phyloP scores from a whole-genome alignment of 2,888 invertebrate genomes.

The Amorpha juglandis region DNA sequence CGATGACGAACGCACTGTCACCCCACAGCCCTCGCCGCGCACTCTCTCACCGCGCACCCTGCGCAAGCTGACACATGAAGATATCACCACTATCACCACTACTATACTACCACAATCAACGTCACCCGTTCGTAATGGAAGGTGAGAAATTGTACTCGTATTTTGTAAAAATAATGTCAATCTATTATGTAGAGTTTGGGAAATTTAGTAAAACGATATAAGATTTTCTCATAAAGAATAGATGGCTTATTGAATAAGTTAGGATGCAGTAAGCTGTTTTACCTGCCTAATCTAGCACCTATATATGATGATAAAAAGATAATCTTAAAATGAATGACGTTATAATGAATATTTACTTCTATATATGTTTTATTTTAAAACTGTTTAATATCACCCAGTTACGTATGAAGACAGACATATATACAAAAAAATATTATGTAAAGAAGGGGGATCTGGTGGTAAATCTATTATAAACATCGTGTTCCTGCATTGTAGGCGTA shows the following conservation, averaged over 20 bases:
- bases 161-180: neutral
- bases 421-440: slow-evolving; percentile 39
- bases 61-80: slow-evolving; percentile 71
- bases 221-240: no score
- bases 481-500: slow-evolving; percentile 70
- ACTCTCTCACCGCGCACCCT: slow-evolving; percentile 67
- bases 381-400: neutral
- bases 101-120: slow-evolving; percentile 46
- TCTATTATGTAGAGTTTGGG: no score
- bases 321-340: no score
- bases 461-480: slow-evolving; percentile 63
- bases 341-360: neutral
- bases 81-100: slow-evolving; percentile 68
- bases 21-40: slow-evolving; percentile 63
- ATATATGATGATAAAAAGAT: no score
- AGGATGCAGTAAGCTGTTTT: no score
- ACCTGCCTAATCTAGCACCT: no score
- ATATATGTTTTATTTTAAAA: neutral
- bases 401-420: neutral
- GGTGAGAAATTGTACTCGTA: slow-evolving; percentile 51
- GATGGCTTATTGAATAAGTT: no score
- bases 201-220: no score
- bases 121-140: slow-evolving; percentile 69
- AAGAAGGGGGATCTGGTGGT: slow-evolving; percentile 56
- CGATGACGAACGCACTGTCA: slow-evolving; percentile 70